Percentiles rank a stretch among this genome's conserved stretches.
Evolutionary conservation across 2,888 invertebrate species (phyloP).

Genomic region (Cantharis flavilabris): DNA sequence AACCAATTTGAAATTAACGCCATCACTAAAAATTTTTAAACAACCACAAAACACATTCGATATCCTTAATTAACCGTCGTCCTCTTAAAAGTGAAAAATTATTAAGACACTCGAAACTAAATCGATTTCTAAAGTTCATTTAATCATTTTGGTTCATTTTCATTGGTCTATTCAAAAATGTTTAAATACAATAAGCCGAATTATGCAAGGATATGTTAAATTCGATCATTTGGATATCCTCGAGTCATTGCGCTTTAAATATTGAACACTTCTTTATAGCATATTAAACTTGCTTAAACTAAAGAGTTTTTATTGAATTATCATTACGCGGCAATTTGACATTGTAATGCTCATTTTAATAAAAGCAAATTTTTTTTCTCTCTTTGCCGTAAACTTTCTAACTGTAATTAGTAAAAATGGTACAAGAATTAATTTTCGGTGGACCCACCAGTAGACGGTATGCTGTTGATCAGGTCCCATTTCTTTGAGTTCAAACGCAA

Average conservation of each 20-base stretch:
- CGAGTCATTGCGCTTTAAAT: background rate
- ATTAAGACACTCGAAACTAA: background rate
- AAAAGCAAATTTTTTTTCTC: background rate
- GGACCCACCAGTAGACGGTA: background rate
- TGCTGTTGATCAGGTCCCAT: background rate
- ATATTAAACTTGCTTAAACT: background rate
- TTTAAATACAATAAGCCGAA: slow-evolving; percentile 6
- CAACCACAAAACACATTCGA: background rate
- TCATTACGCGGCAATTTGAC: background rate
- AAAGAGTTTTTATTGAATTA: background rate
- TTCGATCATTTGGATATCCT: background rate
- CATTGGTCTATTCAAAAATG: background rate
- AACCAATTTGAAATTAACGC: slow-evolving; percentile 47
- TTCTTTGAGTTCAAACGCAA: background rate
- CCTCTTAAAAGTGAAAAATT: background rate
- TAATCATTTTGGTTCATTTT: background rate
- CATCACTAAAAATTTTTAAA: slow-evolving; percentile 51
- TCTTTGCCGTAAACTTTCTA: background rate
- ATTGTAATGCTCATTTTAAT: background rate
- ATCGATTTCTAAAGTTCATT: background rate
- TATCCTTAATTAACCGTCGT: background rate
- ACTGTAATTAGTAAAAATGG: background rate
- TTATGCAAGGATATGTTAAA: background rate
- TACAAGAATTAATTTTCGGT: background rate
- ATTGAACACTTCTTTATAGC: background rate